Conservation (phyloP, 2,888 invertebrate genomes). For the Craniophora ligustri region DNA sequence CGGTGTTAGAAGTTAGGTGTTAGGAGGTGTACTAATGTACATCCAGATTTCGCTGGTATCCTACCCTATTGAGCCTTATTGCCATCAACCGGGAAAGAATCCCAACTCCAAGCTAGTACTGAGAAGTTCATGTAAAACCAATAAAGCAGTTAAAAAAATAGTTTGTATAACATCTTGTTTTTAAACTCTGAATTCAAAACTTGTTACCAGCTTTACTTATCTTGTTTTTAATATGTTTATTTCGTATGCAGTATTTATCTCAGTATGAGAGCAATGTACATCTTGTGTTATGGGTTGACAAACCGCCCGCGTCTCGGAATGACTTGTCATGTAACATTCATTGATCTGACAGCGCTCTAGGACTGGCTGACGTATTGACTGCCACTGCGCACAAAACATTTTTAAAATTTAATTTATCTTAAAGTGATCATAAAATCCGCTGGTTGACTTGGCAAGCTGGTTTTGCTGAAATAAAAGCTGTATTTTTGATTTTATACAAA, state of each 20-base stretch:
- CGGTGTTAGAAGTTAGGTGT: no score
- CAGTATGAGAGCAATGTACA: constrained; percentile 12
- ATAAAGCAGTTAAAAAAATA: neutral
- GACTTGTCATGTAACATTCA: constrained; percentile 51
- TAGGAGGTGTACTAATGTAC: no score
- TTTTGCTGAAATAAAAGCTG: neutral
- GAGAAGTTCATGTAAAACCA: no score
- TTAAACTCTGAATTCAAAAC: neutral
- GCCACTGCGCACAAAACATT: constrained; percentile 12
- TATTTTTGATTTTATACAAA: constrained; percentile 6
- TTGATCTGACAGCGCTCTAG: constrained; percentile 42
- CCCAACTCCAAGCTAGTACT: no score
- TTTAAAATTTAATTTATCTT: no score
- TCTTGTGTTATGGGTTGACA: constrained; percentile 41
- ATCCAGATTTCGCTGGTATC: no score
- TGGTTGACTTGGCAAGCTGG: no score
- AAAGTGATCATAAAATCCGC: no score
- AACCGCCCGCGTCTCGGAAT: constrained; percentile 41
- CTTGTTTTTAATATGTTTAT: constrained; percentile 14
- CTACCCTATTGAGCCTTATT: no score
- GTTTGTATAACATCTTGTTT: neutral
- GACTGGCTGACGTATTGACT: constrained; percentile 41
- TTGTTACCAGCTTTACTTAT: neutral
- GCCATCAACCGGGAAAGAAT: neutral
- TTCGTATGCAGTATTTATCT: constrained; percentile 4